Base-by-base conservation (phyloP, 2,888 invertebrate species). In the Keiferia lycopersicella region DNA sequence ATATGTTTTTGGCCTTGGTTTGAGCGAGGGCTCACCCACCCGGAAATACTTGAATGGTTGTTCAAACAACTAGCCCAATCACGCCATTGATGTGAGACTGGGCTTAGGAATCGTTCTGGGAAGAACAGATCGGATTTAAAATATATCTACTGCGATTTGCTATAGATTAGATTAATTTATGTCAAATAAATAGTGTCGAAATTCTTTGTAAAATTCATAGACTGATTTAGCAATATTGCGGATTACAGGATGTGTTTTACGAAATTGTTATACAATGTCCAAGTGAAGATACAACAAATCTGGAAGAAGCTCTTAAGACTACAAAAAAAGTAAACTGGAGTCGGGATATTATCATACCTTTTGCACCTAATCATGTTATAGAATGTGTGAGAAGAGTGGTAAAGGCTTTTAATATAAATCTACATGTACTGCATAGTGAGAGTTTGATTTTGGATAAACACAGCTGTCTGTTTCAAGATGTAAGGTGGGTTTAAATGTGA, bases 251-350 rank as follows among this genome's bases (percentile, higher is more conserved):
- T 41, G 64, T 61, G n/a, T 76, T 68, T 61, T 75, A 80, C 60
- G 84, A 86, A 74, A 59, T 86, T 0, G 69, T 85, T 18, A 76
- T 86, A 20, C 79, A 79, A 59, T 78, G 76, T 41, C 77, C 80
- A 0, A 77, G 53, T 12, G 71, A 79, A n/a, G 73, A 84, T 59
- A 79, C 80, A 0, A 65, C 67, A 11, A 71, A 73, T 34, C 71
- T 87, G 1, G 73, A 79, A 72, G 70, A 76, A 8, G 83, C 84
- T 1, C 69, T 88, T 8, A 72, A 50, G 7, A 71, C 61, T 12
- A 86, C 86, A 0, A 76, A 80, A 50, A 1, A 80, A 0, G 79
- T 87, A 59, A 75, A 86, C 63, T 86, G 84, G 84, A 70, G 61
- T 1, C 69, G 68, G 66, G 14, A 41, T 22, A 64, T 80, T 0